Evolutionary conservation across 2,888 invertebrate species (phyloP).

Genomic region (Tetragnatha montana): DNA sequence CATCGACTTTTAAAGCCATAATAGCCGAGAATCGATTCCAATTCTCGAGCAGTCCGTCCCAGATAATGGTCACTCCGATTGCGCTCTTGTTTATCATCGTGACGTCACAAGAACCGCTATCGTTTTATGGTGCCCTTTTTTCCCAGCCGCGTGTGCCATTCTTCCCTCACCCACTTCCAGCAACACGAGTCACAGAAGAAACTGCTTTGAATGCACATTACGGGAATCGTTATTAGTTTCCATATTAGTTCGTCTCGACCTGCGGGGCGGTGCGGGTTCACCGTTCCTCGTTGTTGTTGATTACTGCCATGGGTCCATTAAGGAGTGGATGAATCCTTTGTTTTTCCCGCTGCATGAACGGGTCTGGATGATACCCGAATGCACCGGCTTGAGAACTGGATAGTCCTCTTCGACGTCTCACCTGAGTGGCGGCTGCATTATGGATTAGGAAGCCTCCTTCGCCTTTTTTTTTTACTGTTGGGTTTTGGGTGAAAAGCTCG

Average conservation of each 20-base stretch:
- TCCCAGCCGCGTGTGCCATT: conserved; percentile 22
- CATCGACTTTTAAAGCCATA: conserved; percentile 10
- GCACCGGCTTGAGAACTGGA: conserved; percentile 47
- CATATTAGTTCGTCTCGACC: conserved; percentile 1
- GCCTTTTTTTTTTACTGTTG: conserved; percentile 4
- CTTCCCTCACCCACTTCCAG: conserved; percentile 44
- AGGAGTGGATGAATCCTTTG: background rate
- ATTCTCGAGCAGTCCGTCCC: background rate
- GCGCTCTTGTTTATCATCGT: conserved; percentile 25
- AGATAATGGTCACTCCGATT: conserved; percentile 21
- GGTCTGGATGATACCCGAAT: conserved; percentile 10
- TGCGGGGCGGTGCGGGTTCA: background rate
- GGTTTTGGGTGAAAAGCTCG: background rate
- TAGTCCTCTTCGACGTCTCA: conserved; percentile 1
- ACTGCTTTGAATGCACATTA: background rate
- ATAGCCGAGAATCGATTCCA: background rate
- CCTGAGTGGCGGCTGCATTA: background rate
- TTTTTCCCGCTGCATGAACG: background rate
- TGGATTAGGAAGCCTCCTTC: background rate
- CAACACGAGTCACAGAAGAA: background rate
- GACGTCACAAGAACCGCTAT: conserved; percentile 46
- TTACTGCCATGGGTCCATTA: background rate
- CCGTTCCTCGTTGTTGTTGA: background rate
- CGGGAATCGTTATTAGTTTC: background rate
- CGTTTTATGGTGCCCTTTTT: conserved; percentile 5